A percentile compares a stretch with the other conserved stretches of the same genome.
phyloP scores from a whole-genome alignment of 2,888 invertebrate species.

The Dendrolimus houi region DNA sequence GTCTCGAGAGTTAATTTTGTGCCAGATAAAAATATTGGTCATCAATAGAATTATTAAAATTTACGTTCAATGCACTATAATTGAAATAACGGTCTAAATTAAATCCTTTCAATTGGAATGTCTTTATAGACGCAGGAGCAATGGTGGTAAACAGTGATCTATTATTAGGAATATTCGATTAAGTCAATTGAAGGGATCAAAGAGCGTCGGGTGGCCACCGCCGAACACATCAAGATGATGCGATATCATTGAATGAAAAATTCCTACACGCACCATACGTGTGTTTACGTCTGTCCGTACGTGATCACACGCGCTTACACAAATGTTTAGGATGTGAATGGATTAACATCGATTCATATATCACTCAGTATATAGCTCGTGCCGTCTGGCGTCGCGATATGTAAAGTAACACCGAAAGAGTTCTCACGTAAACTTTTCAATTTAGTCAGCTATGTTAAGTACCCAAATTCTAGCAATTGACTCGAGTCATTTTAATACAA shows the following conservation, averaged over 20 bases:
- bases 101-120: conserved; percentile 22
- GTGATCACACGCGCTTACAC: conserved; percentile 13
- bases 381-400: background rate
- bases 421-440: background rate
- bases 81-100: conserved; percentile 14
- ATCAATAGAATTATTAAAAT: too few species aligned
- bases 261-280: conserved; percentile 32
- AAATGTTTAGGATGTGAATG: conserved; percentile 3
- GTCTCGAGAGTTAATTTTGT: too few species aligned
- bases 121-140: conserved; percentile 22
- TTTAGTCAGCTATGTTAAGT: background rate
- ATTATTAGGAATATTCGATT: conserved; percentile 51
- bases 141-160: conserved; percentile 38
- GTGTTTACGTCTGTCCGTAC: conserved; percentile 16
- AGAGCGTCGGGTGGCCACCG: conserved; percentile 20
- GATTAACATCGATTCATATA: conserved; percentile 4
- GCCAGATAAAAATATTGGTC: too few species aligned
- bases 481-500: too few species aligned
- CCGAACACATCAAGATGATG: conserved; percentile 20
- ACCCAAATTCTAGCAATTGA: too few species aligned
- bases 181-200: conserved; percentile 51
- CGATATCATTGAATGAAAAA: conserved; percentile 32
- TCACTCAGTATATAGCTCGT: conserved; percentile 2
- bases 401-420: background rate
- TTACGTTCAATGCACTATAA: conserved; percentile 1